A percentile compares a stretch with the other conserved stretches of the same genome.
Evolutionary conservation across 2,888 invertebrate species (phyloP).

Genomic region (Drosophila histrio): DNA sequence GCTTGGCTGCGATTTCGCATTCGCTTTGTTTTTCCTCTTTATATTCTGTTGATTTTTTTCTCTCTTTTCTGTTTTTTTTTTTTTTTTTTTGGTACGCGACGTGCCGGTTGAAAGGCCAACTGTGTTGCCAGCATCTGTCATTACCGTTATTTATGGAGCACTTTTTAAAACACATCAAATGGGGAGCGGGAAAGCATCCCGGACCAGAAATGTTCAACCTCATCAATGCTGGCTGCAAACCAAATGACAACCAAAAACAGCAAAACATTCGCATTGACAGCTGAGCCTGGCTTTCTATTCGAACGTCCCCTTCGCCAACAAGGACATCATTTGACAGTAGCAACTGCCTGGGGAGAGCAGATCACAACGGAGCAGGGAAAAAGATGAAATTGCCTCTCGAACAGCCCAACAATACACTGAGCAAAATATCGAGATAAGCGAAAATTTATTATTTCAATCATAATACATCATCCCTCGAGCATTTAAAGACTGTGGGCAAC

Average conservation of each 20-base stretch:
- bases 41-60: background rate
- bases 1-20: slow-evolving; percentile 51
- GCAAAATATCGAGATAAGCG: background rate
- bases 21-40: slow-evolving; percentile 41
- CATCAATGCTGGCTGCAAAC: slow-evolving; percentile 45
- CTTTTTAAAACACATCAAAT: slow-evolving; percentile 63
- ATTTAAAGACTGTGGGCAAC: background rate
- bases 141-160: slow-evolving; percentile 61
- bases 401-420: slow-evolving; percentile 16
- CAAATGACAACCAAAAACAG: slow-evolving; percentile 10
- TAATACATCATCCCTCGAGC: background rate
- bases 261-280: slow-evolving; percentile 48
- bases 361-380: background rate
- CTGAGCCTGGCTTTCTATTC: slow-evolving; percentile 35
- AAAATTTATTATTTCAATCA: background rate
- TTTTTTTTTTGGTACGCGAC: slow-evolving; percentile 8
- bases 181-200: background rate
- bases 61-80: background rate
- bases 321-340: slow-evolving; percentile 39
- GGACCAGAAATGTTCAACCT: slow-evolving; percentile 37
- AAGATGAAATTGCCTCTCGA: background rate
- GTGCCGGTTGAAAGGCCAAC: slow-evolving; percentile 33
- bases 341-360: slow-evolving; percentile 1
- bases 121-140: slow-evolving; percentile 59
- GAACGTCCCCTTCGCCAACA: background rate